These are phyloP conservation scores for Anoplopoma fimbria DNA, from an alignment of 2,113 vertebrate species.

Conservation along the genomic window DNA sequence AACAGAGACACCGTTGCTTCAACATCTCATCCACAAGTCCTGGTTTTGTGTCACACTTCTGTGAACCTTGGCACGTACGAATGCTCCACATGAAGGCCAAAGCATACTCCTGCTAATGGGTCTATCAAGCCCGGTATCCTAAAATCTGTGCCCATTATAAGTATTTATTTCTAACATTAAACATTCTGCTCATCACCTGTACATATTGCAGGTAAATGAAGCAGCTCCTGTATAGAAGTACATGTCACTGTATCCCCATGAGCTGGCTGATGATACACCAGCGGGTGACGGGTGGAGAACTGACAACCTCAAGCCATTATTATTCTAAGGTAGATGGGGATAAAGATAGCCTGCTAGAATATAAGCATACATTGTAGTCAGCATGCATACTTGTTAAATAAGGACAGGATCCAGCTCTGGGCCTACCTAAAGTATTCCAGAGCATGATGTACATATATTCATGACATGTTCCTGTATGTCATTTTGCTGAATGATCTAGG, in stretches of 20 bases:
- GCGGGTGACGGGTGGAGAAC: conserved; percentile 28
- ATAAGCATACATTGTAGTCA: conserved; percentile 38
- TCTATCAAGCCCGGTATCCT: not conserved
- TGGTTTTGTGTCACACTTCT: conserved; percentile 44
- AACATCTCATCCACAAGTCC: conserved; percentile 53
- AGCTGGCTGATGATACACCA: conserved; percentile 33
- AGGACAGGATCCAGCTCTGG: conserved; percentile 5
- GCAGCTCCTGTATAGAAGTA: conserved; percentile 5
- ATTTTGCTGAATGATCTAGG: conserved; percentile 15
- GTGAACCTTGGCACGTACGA: conserved; percentile 33
- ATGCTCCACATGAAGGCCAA: conserved; percentile 25
- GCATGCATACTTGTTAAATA: conserved; percentile 34
- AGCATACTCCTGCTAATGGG: not conserved
- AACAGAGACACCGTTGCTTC: conserved; percentile 47
- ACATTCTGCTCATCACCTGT: conserved; percentile 2
- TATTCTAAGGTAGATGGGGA: conserved; percentile 8
- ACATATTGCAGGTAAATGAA: conserved; percentile 22
- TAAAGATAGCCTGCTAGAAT: conserved; percentile 24
- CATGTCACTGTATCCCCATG: conserved; percentile 18
- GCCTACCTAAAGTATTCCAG: not conserved
- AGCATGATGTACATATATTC: not conserved
- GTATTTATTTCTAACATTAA: conserved; percentile 12
- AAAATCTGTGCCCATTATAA: not conserved
- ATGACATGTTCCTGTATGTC: conserved; percentile 8
- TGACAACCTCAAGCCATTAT: conserved; percentile 33